These are phyloP conservation scores for Encarsia formosa DNA, from an alignment of 2,888 invertebrate genomes.

Conservation along the genomic window DNA sequence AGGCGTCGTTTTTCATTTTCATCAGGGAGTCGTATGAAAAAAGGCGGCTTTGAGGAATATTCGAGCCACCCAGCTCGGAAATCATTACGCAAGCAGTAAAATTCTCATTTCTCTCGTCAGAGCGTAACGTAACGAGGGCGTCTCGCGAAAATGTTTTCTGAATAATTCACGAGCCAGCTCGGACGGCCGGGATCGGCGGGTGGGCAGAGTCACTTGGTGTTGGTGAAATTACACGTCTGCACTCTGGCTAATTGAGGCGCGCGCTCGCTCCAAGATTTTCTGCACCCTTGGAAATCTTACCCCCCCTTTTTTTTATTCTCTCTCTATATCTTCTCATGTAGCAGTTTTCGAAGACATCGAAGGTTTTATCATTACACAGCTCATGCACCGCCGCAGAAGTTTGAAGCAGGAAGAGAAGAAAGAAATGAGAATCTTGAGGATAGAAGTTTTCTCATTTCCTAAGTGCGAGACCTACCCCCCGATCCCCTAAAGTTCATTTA, in stretches of 20 bases:
- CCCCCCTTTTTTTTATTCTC: neutral
- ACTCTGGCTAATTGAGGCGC: slow-evolving; percentile 47
- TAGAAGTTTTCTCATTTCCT: slow-evolving; percentile 17
- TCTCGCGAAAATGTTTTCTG: slow-evolving; percentile 13
- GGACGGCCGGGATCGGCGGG: too few relatives aligned
- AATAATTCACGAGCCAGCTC: slow-evolving; percentile 15
- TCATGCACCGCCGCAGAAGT: neutral
- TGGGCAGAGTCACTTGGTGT: too few relatives aligned
- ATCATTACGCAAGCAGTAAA: too few relatives aligned
- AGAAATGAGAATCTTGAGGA: slow-evolving; percentile 3
- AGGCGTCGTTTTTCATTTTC: too few relatives aligned
- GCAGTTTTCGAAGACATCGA: neutral
- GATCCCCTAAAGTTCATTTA: too few relatives aligned
- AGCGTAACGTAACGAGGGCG: too few relatives aligned
- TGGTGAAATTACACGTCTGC: slow-evolving; percentile 33
- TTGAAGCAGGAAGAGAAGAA: neutral
- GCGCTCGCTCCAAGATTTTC: slow-evolving; percentile 29
- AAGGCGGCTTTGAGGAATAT: too few relatives aligned
- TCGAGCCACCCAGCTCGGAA: too few relatives aligned
- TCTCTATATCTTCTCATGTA: slow-evolving; percentile 1
- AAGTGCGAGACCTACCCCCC: too few relatives aligned
- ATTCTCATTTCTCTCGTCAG: too few relatives aligned
- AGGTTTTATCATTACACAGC: slow-evolving; percentile 4
- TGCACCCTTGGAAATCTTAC: too few relatives aligned
- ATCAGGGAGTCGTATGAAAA: too few relatives aligned